Conservation (phyloP, 2,113 vertebrate species). For the Trogon melanurus region DNA sequence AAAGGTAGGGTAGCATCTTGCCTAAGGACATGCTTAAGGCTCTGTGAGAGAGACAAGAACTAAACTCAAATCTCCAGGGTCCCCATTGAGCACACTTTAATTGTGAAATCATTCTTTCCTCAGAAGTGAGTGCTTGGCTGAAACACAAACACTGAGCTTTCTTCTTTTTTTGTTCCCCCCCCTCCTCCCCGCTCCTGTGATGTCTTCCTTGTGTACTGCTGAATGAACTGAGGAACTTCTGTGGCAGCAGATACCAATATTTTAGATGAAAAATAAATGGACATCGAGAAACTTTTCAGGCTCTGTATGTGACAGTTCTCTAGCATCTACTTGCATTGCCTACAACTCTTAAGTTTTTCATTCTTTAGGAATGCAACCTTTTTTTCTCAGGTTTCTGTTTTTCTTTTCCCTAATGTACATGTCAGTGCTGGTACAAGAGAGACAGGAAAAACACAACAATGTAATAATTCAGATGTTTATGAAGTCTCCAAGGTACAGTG, state of each 20-base stretch:
- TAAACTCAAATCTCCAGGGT: not conserved
- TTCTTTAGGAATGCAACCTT: not conserved
- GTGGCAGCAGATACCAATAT: not conserved
- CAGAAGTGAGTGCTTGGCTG: not conserved
- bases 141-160: rapidly evolving
- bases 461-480: not conserved
- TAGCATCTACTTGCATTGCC: not conserved
- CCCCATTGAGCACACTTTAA: not conserved
- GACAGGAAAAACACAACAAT: not conserved
- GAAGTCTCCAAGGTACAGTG: not conserved
- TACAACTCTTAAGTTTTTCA: not conserved
- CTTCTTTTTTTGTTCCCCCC: too few relatives aligned
- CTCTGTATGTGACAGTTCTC: not conserved
- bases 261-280: not conserved
- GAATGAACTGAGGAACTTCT: not conserved
- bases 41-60: not conserved
- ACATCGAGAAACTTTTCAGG: not conserved
- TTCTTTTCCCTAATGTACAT: not conserved
- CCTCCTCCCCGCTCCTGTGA: too few relatives aligned
- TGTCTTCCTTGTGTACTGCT: not conserved
- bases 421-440: not conserved
- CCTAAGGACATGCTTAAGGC: not conserved
- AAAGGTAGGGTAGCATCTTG: not conserved
- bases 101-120: not conserved
- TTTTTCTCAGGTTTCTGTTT: not conserved